Evolutionary conservation across 1,140 invertebrate genomes (phyloP).

Genomic region (Popillia japonica): DNA sequence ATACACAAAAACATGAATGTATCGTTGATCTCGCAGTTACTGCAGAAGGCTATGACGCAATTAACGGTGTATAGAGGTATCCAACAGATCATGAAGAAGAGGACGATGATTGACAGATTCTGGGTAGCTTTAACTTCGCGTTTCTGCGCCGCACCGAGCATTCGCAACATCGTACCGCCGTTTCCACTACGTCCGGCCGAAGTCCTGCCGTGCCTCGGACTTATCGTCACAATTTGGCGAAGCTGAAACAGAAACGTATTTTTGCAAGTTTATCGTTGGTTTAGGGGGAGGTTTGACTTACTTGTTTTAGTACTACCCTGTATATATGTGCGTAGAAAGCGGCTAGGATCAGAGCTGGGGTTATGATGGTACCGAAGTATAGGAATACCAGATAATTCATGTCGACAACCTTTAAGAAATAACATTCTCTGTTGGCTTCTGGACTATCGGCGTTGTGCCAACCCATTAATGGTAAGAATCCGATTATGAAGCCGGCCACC

Average conservation of each 20-base stretch:
- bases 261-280: neutral
- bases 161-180: constrained; percentile 75
- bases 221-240: constrained; percentile 68
- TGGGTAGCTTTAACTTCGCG: constrained; percentile 92
- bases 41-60: constrained; percentile 83
- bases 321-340: constrained; percentile 91
- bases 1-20: constrained; percentile 82
- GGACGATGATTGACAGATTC: constrained; percentile 88
- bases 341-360: constrained; percentile 81
- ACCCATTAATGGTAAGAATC: constrained; percentile 85
- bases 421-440: constrained; percentile 68
- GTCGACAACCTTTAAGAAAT: constrained; percentile 87
- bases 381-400: constrained; percentile 88
- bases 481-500: constrained; percentile 80
- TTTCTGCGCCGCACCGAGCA: constrained; percentile 80
- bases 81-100: constrained; percentile 94
- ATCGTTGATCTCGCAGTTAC: constrained; percentile 70
- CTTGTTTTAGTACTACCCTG: constrained; percentile 86
- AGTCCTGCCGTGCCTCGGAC: constrained; percentile 56
- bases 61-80: constrained; percentile 92
- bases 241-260: constrained; percentile 59
- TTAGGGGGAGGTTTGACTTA: constrained; percentile 58
- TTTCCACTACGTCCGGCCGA: constrained; percentile 45
- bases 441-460: constrained; percentile 73
- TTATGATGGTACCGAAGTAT: constrained; percentile 88